Base-by-base conservation (phyloP, 2,113 vertebrate genomes). In the Sander vitreus region DNA sequence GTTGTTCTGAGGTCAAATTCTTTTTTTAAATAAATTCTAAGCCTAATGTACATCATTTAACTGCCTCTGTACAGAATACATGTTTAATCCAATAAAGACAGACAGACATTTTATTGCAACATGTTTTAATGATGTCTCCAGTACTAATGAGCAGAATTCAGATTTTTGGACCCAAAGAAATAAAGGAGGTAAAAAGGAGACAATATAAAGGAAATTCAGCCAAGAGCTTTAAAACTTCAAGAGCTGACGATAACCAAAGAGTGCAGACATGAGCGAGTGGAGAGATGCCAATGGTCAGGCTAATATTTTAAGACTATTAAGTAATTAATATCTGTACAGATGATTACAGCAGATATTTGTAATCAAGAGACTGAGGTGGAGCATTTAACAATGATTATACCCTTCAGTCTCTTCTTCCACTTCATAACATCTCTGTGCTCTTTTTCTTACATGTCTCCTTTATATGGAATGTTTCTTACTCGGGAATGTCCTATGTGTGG, bases 81-180 rank as follows among this genome's bases (percentile, higher is more conserved):
- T 2, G 4, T 76, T 71, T 2, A 71, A 58, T 5, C 48, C 51
- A 89, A 89, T 85, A 87, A 76, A 88, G 36, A 76, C 27, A 84
- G 70, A 60, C 33, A 2, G 30, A 73, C 12, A 47, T 75, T 84
- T 91, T 92, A 93, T 94, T 95, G 92, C 93, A 93, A 94, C 88
- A 53, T 87, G 90, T 89, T 93, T 94, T 94, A 92, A 93, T 95
- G 88, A 92, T 63, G 83, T 89, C 79, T 93, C 91, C 91, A 91
- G 81, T 82, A 93, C 84, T 91, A 77, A 89, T 91, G 91, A 94
- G 79, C 78, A 88, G 71, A 89, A 85, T 39, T 75, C 54, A 50
- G 76, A 91, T 80, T 91, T 89, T 77, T 93, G 86, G 76, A 93
- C 88, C 89, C 90, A 72, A 78, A 77, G 73, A 39, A 81, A 54